A percentile compares a stretch with the other conserved stretches of the same genome.
Evolutionary conservation across 2,113 vertebrate genomes (phyloP).

Genomic region (Rhinolophus ferrumequinum): DNA sequence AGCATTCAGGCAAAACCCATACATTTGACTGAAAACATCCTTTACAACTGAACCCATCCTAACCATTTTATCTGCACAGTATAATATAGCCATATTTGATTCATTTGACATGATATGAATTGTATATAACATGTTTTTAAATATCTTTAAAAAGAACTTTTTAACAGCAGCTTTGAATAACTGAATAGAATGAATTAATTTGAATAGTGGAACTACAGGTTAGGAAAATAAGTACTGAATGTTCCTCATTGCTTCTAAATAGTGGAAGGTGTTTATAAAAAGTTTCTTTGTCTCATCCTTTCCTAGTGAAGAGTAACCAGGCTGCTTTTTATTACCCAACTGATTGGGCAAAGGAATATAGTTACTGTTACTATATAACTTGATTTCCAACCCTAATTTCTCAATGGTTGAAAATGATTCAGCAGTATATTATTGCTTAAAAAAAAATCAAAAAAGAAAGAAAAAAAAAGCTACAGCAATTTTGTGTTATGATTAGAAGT

Average conservation of each 20-base stretch:
- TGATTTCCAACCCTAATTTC: background rate
- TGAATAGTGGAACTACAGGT: conserved; percentile 10
- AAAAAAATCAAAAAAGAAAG: background rate
- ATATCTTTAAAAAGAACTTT: conserved; percentile 35
- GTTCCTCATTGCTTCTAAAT: conserved; percentile 40
- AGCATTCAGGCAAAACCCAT: conserved; percentile 6
- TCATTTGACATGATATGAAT: conserved; percentile 23
- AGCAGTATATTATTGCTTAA: background rate
- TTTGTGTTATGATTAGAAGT: background rate
- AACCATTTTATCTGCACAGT: background rate
- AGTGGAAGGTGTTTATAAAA: background rate
- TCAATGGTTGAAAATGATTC: background rate
- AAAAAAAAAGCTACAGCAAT: background rate
- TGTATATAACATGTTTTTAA: background rate
- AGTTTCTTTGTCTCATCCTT: background rate
- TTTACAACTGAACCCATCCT: background rate
- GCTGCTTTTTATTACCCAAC: background rate
- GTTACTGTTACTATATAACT: conserved; percentile 29
- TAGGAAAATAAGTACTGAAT: background rate
- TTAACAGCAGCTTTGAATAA: conserved; percentile 19
- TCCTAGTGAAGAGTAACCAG: background rate
- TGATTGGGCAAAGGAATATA: background rate
- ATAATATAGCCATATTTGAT: background rate
- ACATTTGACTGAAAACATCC: background rate
- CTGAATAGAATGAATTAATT: conserved; percentile 8